Percentiles rank a stretch among this genome's conserved stretches.
Evolutionary conservation across 2,113 vertebrate species (phyloP).

Genomic region (Puma concolor): DNA sequence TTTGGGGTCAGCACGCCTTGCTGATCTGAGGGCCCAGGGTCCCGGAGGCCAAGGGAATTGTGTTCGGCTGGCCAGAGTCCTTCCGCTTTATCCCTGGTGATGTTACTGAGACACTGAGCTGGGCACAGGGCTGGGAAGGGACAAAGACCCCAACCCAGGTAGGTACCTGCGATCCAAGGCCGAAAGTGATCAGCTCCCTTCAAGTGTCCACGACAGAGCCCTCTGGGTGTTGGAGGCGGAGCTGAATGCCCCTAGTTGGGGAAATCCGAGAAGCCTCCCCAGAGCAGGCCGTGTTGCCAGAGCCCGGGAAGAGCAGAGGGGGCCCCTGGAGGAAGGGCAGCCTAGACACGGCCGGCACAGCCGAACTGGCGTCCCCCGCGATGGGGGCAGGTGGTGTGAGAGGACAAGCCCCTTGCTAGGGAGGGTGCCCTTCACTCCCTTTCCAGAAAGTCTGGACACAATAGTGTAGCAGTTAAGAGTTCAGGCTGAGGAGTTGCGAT

Average conservation of each 20-base stretch:
- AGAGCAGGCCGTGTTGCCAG: neutral
- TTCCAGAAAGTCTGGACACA: neutral
- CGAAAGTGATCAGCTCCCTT: neutral
- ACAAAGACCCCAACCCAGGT: neutral
- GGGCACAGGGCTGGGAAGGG: neutral
- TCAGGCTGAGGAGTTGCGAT: neutral
- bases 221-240: neutral
- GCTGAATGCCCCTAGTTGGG: neutral
- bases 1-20: neutral
- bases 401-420: neutral
- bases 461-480: rapidly evolving
- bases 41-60: neutral
- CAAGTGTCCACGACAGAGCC: neutral
- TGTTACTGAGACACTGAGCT: neutral
- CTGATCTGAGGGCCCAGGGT: neutral
- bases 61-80: neutral
- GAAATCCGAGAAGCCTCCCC: neutral
- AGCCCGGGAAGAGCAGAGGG: neutral
- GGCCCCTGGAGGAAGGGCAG: neutral
- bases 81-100: neutral
- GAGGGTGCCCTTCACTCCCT: neutral
- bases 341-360: neutral
- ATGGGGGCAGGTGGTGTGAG: rapidly evolving
- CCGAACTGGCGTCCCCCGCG: rapidly evolving
- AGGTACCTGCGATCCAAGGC: neutral